phyloP scores from a whole-genome alignment of 2,113 vertebrate species.

The Morone saxatilis region DNA sequence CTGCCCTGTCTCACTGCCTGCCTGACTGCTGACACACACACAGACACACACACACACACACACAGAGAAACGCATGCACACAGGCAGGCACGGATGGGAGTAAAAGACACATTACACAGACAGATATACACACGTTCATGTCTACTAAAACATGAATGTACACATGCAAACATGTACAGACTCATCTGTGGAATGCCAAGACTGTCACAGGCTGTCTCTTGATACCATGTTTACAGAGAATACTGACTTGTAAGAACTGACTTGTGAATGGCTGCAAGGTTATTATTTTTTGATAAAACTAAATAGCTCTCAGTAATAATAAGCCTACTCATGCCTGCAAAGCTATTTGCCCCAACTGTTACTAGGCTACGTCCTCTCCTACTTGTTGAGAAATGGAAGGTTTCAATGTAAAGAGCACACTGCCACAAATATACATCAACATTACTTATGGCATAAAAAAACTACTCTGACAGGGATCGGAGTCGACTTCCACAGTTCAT shows the following conservation, averaged over 20 bases:
- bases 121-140: background rate
- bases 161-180: background rate
- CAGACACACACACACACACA: conserved; percentile 13
- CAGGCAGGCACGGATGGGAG: background rate
- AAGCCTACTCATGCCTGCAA: background rate
- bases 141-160: background rate
- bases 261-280: background rate
- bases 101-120: background rate
- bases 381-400: background rate
- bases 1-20: conserved; percentile 26
- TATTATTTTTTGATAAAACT: background rate
- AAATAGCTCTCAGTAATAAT: background rate
- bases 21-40: conserved; percentile 32
- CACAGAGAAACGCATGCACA: background rate
- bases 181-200: background rate
- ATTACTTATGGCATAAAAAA: background rate
- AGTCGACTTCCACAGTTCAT: too few species aligned
- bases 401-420: background rate
- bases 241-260: background rate
- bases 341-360: background rate
- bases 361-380: background rate
- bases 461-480: too few species aligned
- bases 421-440: background rate
- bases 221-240: background rate
- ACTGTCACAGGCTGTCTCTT: background rate